Base-by-base conservation (phyloP, 2,797 vertebrate genomes). In the Glossophaga mutica region DNA sequence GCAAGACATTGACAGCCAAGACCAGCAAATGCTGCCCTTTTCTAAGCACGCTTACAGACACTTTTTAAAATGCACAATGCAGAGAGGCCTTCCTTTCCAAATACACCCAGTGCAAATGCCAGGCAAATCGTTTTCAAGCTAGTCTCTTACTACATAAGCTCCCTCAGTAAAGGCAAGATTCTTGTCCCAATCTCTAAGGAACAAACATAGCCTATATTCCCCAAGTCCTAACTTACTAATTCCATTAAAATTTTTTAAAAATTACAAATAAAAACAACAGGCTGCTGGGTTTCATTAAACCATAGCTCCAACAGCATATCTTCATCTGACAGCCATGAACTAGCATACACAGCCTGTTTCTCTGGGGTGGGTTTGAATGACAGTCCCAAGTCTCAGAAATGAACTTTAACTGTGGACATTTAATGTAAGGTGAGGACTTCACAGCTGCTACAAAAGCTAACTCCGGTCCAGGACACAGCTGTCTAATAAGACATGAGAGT, bases 1-100 rank as follows among this genome's bases (percentile, higher is more conserved):
- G 97, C 96, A 98, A 97, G 96, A 98, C 97, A 97, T 37, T 91
- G 95, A 91, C 97, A 98, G 98, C 81, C 95, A 95, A 97, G 95
- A 95, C 97, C 93, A 96, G 97, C 96, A 98, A 98, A 97, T 87
- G 81, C 82, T 92, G 92, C 94, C 96, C 90, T 94, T 95, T 96
- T 97, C 97, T 37, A 98, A 98, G 95, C 91, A 96, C 84, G 94
- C 96, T 97, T 97, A 93, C 32, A 96, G 96, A 91, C 97, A 98
- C 96, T 97, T 97, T 96, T 95, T 85, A 65, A 98, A 96, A 95
- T 71, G 93, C 94, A 98, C 97, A 96, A 88, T 94, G 89, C 96
- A 96, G 93, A 87, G 87, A 95, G 65, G 68, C 48, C 94, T 96
- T 82, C 96, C 97, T 96, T 96, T 96, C 97, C 97, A 98, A 96